Evolutionary conservation across 2,888 invertebrate genomes (phyloP).

Genomic region (Melitaea athalia): DNA sequence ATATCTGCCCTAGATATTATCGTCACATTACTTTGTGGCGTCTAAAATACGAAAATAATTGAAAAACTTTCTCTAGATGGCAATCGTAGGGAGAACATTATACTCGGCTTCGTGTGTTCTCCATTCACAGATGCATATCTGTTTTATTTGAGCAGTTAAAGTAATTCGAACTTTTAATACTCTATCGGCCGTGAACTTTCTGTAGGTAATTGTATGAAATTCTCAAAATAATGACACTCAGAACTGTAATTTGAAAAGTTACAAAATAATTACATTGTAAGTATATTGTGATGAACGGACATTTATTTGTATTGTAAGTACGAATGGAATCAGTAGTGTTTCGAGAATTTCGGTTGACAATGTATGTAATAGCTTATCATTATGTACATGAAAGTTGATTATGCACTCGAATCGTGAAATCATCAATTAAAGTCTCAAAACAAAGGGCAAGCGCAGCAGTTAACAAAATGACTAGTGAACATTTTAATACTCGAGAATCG

Average conservation of each 20-base stretch:
- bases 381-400: slow-evolving; percentile 29
- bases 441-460: slow-evolving; percentile 57
- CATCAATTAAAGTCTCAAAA: slow-evolving; percentile 46
- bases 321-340: slow-evolving; percentile 26
- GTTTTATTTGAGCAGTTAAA: slow-evolving; percentile 66
- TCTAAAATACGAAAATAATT: slow-evolving; percentile 58
- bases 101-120: slow-evolving; percentile 65
- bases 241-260: slow-evolving; percentile 61
- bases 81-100: slow-evolving; percentile 69
- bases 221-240: slow-evolving; percentile 49
- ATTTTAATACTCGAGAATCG: slow-evolving; percentile 59
- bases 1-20: neutral
- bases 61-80: slow-evolving; percentile 77
- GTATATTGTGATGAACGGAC: slow-evolving; percentile 42
- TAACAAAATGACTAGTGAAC: slow-evolving; percentile 53
- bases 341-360: slow-evolving; percentile 27
- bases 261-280: slow-evolving; percentile 57
- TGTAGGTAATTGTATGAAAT: slow-evolving; percentile 50
- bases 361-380: slow-evolving; percentile 32
- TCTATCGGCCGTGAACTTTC: slow-evolving; percentile 53
- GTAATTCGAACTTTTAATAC: slow-evolving; percentile 77
- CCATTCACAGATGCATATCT: slow-evolving; percentile 66
- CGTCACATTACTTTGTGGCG: neutral
- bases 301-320: slow-evolving; percentile 29
- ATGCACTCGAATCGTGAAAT: slow-evolving; percentile 48